Evolutionary conservation across 2,113 vertebrate species (phyloP), one percentile per base, ranked within the genome.

Genomic region (Casuarius casuarius): DNA sequence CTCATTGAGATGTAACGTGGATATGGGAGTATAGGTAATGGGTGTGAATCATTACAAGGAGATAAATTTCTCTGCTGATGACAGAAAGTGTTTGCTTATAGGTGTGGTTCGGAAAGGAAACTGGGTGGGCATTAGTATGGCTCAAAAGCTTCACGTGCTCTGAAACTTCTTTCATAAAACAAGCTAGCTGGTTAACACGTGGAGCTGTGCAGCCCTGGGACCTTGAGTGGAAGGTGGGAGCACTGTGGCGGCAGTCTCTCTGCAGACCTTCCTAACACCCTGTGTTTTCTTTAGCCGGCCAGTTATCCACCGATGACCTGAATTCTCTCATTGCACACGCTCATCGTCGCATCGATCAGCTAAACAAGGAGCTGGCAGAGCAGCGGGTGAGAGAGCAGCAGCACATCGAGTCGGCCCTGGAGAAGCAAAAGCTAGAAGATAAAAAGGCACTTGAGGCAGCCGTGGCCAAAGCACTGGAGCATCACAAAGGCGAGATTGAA

Each of bases 281-380:
- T 4, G 29, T 85, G 29, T 97, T 67, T 62, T 35, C 90, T 68
- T 26, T 8, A 99, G 99, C 99, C 10, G 99, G 98, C 42, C 98
- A 98, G 93, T 91, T 99, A 63, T 99, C 98, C 4, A 63, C 94
- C 0, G 99, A 99, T 0, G 99, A 99, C 95, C 97, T 99, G 49
- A 99, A 99, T 52, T 98, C 99, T 1, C 98, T 99, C 68, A 99
- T 99, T 2, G 99, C 99, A 1, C 99, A 99, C 0, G 99, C 99
- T 0, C 99, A 99, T 92, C 99, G 99, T 1, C 99, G 99, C 80
- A 99, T 99, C 3, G 99, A 99, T 97, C 99, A 99, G 96, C 95
- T 99, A 9, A 99, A 99, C 96, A 97, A 92, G 88, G 98, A 99
- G 95, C 98, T 99, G 74, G 99, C 99, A 0, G 99, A 99, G 82